Percentiles rank a stretch among this genome's conserved stretches.
phyloP scores from a whole-genome alignment of 1,140 invertebrate genomes.

The Eumeta japonica region DNA sequence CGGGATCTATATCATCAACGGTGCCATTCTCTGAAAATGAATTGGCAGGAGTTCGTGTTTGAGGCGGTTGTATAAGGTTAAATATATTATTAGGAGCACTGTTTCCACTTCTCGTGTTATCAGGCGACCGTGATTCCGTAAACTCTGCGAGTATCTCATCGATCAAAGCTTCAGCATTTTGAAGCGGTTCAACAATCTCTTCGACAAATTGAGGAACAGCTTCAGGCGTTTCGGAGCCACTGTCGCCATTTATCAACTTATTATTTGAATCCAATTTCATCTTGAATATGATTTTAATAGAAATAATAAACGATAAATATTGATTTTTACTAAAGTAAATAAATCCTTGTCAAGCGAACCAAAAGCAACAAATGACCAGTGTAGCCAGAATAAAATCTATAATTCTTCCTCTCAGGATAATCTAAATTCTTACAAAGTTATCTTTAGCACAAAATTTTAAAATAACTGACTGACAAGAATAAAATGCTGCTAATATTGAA shows the following conservation, averaged over 20 bases:
- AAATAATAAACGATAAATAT: background rate
- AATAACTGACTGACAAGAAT: too few species aligned
- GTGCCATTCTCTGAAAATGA: conserved; percentile 41
- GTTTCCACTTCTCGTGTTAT: conserved; percentile 26
- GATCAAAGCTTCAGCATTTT: conserved; percentile 48
- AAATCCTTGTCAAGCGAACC: too few species aligned
- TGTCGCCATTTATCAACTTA: conserved; percentile 43
- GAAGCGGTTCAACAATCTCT: conserved; percentile 38
- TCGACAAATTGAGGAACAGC: background rate
- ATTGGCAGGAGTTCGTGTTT: conserved; percentile 40
- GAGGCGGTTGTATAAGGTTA: conserved; percentile 44
- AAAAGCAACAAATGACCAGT: too few species aligned
- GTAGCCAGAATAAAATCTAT: too few species aligned
- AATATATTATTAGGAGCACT: conserved; percentile 37
- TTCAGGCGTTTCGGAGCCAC: conserved; percentile 36
- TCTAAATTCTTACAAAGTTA: too few species aligned
- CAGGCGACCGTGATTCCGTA: conserved; percentile 39
- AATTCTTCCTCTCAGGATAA: too few species aligned
- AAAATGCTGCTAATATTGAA: too few species aligned
- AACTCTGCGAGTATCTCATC: conserved; percentile 50
- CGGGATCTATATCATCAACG: conserved; percentile 50
- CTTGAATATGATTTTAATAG: too few species aligned
- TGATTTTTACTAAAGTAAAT: background rate
- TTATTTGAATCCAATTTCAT: conserved; percentile 53
- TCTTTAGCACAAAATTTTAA: too few species aligned